Evolutionary conservation across 2,888 invertebrate genomes (phyloP).

Genomic region (Clivina fossor): DNA sequence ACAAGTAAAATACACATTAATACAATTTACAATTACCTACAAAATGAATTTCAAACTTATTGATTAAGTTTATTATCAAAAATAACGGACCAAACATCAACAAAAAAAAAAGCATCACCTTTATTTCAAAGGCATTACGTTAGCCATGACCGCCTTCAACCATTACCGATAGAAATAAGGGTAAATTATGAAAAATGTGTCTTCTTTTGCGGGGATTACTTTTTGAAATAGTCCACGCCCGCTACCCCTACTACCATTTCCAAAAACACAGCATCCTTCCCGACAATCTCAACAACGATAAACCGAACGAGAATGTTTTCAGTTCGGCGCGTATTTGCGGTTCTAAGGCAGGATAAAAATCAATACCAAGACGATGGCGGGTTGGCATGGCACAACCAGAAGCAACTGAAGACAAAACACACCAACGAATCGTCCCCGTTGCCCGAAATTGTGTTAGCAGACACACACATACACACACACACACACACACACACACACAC

Average conservation of each 20-base stretch:
- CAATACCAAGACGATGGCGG: conserved; percentile 44
- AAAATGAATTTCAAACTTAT: too few species aligned
- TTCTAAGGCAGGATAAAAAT: conserved; percentile 49
- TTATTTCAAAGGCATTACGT: too few species aligned
- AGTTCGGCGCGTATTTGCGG: conserved; percentile 47
- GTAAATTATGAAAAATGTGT: conserved; percentile 48
- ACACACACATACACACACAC: too few species aligned
- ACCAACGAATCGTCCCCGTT: too few species aligned
- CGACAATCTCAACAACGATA: conserved; percentile 4
- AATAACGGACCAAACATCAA: too few species aligned
- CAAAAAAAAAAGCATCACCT: too few species aligned
- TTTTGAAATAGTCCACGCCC: conserved; percentile 46
- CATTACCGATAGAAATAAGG: conserved; percentile 18
- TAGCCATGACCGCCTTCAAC: too few species aligned
- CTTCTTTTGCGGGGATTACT: conserved; percentile 46
- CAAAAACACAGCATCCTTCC: conserved; percentile 33
- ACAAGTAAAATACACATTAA: too few species aligned
- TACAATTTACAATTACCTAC: too few species aligned
- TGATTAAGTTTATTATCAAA: too few species aligned
- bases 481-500: too few species aligned
- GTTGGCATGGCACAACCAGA: too few species aligned
- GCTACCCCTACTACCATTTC: conserved; percentile 40
- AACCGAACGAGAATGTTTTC: conserved; percentile 44
- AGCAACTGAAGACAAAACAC: conserved; percentile 27
- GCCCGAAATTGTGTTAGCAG: conserved; percentile 34